phyloP scores from a whole-genome alignment of 1,140 invertebrate species.

The Maniola jurtina region DNA sequence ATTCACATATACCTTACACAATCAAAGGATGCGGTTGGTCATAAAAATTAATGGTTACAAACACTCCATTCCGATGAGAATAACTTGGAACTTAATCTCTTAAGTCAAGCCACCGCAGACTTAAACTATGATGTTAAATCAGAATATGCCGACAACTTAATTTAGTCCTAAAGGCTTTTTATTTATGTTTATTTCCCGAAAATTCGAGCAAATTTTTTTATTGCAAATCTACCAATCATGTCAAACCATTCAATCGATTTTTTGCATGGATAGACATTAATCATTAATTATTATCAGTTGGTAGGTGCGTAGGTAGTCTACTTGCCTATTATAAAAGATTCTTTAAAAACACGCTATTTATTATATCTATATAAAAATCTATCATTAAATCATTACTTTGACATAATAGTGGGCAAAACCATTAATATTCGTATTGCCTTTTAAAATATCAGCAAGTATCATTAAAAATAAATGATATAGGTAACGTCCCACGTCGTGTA shows the following conservation, averaged over 20 bases:
- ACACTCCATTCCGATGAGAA: constrained; percentile 52
- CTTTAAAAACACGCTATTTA: no score
- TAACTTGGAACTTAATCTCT: constrained; percentile 50
- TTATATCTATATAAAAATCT: not conserved
- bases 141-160: not conserved
- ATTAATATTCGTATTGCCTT: constrained; percentile 1
- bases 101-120: constrained; percentile 21
- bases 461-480: not conserved
- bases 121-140: constrained; percentile 7
- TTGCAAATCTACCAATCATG: not conserved
- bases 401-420: not conserved
- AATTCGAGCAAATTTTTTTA: no score
- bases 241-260: not conserved
- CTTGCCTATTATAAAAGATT: no score
- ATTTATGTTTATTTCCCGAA: not conserved
- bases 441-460: constrained; percentile 11
- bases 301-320: no score
- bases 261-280: no score
- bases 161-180: not conserved
- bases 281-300: no score
- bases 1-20: constrained; percentile 33
- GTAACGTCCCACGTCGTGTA: not conserved
- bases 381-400: not conserved
- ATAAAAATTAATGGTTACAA: constrained; percentile 67
- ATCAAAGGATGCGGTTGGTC: constrained; percentile 53